phyloP scores from a whole-genome alignment of 2,113 vertebrate genomes.

The Megatriorchis doriae region DNA sequence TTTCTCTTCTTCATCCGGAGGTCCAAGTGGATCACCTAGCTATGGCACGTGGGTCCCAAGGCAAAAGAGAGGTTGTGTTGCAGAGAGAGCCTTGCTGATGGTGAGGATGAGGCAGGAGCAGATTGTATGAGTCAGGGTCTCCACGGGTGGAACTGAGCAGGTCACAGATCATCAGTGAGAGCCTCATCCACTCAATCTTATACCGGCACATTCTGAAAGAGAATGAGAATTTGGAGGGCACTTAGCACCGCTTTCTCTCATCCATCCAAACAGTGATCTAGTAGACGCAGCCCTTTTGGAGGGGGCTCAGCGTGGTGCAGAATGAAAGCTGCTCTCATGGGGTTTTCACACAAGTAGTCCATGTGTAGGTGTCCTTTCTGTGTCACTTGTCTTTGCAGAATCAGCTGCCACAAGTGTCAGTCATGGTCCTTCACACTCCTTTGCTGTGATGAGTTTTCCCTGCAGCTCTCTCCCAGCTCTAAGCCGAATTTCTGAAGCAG shows the following conservation, averaged over 20 bases:
- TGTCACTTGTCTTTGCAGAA: not conserved
- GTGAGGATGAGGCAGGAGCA: not conserved
- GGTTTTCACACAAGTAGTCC: not conserved
- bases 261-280: not conserved
- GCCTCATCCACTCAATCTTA: not conserved
- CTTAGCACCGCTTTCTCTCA: not conserved
- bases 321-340: not conserved
- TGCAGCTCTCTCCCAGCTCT: not conserved
- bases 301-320: not conserved
- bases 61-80: not conserved
- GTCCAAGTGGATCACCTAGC: not conserved
- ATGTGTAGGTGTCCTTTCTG: not conserved
- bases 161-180: not conserved
- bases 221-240: not conserved
- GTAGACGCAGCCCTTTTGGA: not conserved
- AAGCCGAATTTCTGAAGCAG: not conserved
- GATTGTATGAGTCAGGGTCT: not conserved
- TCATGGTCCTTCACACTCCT: not conserved
- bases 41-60: not conserved
- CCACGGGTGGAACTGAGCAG: not conserved
- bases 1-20: not conserved
- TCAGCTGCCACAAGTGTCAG: not conserved
- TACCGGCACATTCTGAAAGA: not conserved
- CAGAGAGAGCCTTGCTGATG: not conserved
- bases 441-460: not conserved